phyloP scores from a whole-genome alignment of 2,797 vertebrate genomes.

The Fringilla coelebs region DNA sequence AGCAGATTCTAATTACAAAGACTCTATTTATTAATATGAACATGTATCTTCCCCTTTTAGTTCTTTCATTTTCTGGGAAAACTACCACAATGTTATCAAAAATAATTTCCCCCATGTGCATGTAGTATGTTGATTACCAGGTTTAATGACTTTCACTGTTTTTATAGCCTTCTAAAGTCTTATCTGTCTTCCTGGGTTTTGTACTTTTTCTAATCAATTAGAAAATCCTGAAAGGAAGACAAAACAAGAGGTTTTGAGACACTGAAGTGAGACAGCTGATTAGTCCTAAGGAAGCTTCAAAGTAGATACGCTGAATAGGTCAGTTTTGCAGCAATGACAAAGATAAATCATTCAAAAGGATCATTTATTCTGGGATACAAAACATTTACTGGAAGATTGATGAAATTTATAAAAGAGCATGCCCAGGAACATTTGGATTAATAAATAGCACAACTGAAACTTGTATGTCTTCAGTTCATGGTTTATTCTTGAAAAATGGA shows the following conservation, averaged over 20 bases:
- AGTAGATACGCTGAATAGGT: constrained; percentile 19
- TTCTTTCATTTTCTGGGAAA: not conserved
- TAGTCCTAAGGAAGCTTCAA: constrained; percentile 31
- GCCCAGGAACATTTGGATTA: constrained; percentile 13
- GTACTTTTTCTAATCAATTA: not conserved
- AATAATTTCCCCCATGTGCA: not conserved
- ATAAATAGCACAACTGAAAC: not conserved
- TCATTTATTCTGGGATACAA: not conserved
- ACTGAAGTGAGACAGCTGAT: constrained; percentile 19
- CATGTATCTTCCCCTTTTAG: not conserved
- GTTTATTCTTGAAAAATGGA: not conserved
- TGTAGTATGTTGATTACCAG: constrained; percentile 16
- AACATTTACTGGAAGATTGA: constrained; percentile 12
- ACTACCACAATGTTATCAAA: not conserved
- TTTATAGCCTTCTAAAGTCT: constrained; percentile 25
- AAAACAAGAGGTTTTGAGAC: constrained; percentile 32
- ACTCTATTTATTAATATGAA: not conserved
- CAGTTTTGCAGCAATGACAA: not conserved
- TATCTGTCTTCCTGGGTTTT: constrained; percentile 54
- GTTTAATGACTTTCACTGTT: constrained; percentile 21
- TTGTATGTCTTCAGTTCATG: not conserved
- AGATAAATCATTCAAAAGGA: constrained; percentile 7
- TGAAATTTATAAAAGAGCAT: not conserved
- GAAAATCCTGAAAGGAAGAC: constrained; percentile 2
- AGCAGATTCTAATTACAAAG: not conserved